Percentiles rank a stretch among this genome's conserved stretches.
Evolutionary conservation across 1,140 invertebrate genomes (phyloP).

Genomic region (Macrocentrus cingulum): DNA sequence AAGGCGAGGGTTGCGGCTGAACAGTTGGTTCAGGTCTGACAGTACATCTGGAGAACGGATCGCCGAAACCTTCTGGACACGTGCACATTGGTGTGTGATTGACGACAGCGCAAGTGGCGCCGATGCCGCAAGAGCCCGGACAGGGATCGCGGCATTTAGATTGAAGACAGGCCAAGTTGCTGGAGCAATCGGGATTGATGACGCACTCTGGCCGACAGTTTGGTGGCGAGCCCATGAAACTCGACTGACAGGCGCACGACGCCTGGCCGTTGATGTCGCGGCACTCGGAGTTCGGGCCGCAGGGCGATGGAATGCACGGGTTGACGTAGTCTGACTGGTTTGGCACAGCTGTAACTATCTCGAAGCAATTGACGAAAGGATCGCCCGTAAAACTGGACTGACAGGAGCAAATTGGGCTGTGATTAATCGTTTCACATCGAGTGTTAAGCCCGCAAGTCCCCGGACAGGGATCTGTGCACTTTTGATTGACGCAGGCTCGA

Average conservation of each 20-base stretch:
- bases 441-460: constrained; percentile 66
- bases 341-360: constrained; percentile 39
- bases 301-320: constrained; percentile 70
- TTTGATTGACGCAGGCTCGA: constrained; percentile 62
- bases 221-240: constrained; percentile 70
- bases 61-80: constrained; percentile 69
- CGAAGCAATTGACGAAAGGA: constrained; percentile 61
- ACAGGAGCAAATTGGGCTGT: constrained; percentile 65
- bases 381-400: constrained; percentile 61
- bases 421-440: constrained; percentile 62
- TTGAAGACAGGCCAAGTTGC: constrained; percentile 65
- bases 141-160: constrained; percentile 73
- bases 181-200: constrained; percentile 67
- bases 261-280: constrained; percentile 62
- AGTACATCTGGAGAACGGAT: constrained; percentile 69
- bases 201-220: constrained; percentile 71
- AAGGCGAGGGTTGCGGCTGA: constrained; percentile 22
- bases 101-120: constrained; percentile 65
- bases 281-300: constrained; percentile 71
- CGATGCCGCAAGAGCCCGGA: constrained; percentile 71
- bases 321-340: constrained; percentile 60
- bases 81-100: constrained; percentile 69
- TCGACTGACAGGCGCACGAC: constrained; percentile 66
- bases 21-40: constrained; percentile 46
- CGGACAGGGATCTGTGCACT: constrained; percentile 65